Percentiles rank a stretch among this genome's conserved stretches.
These are phyloP conservation scores for Pachyuromys duprasi DNA, from an alignment of 2,797 vertebrate species.

Conservation along the genomic window DNA sequence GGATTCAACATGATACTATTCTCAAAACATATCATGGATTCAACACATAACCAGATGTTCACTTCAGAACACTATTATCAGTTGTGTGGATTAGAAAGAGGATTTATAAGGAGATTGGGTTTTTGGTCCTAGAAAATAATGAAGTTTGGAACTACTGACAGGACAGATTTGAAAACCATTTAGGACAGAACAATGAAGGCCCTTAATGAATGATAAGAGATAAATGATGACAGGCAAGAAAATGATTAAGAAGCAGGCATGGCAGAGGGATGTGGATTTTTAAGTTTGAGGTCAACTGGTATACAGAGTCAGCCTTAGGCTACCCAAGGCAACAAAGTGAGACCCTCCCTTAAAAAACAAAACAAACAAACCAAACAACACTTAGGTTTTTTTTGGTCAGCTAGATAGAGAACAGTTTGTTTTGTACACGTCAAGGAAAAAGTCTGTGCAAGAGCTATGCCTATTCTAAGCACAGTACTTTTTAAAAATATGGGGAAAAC, in stretches of 20 bases:
- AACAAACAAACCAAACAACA: neutral
- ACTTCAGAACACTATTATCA: too few species aligned
- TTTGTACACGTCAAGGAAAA: neutral
- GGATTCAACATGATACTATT: too few species aligned
- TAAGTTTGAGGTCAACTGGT: neutral
- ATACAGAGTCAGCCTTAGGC: neutral
- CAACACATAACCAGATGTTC: neutral
- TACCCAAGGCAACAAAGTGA: neutral
- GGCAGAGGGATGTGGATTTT: neutral
- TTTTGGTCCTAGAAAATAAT: constrained; percentile 12
- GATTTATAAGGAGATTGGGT: neutral
- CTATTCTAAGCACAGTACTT: neutral
- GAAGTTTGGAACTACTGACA: neutral
- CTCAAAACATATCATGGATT: neutral
- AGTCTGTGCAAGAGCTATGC: neutral
- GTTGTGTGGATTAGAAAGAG: neutral
- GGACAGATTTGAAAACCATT: neutral
- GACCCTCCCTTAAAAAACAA: neutral
- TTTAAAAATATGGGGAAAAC: neutral
- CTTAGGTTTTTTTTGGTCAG: neutral
- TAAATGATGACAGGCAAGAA: neutral
- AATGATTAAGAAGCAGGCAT: neutral
- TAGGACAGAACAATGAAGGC: constrained; percentile 4
- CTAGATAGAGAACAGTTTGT: neutral
- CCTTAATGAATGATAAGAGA: neutral